Percentiles rank a stretch among this genome's conserved stretches.
Evolutionary conservation across 2,888 invertebrate species (phyloP).

Genomic region (Lamproptera curius): DNA sequence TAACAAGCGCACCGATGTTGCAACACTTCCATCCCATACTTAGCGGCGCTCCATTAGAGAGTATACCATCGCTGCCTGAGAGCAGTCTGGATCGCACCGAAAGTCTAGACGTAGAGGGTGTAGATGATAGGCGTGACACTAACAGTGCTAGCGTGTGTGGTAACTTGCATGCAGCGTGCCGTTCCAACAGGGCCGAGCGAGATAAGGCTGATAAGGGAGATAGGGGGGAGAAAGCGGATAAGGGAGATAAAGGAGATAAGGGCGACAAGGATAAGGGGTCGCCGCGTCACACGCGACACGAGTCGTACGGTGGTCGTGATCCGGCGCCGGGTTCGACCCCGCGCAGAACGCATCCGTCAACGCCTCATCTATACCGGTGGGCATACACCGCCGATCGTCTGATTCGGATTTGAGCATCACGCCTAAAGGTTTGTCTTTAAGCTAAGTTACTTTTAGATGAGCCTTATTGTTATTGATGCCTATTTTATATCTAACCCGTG

Average conservation of each 20-base stretch:
- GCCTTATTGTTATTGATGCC: no score
- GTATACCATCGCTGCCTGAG: constrained; percentile 66
- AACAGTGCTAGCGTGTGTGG: constrained; percentile 73
- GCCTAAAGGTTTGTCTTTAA: constrained; percentile 88
- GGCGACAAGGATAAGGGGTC: constrained; percentile 54
- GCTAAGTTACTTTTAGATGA: no score
- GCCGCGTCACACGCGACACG: constrained; percentile 74
- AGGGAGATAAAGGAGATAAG: constrained; percentile 48
- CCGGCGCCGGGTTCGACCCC: constrained; percentile 47
- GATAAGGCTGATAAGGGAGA: no score
- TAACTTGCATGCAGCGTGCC: constrained; percentile 77
- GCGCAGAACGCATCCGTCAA: constrained; percentile 56
- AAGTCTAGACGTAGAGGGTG: constrained; percentile 52
- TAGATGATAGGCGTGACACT: constrained; percentile 39
- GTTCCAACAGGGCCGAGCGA: constrained; percentile 62
- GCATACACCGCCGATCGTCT: constrained; percentile 89
- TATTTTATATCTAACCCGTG: no score
- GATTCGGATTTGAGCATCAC: constrained; percentile 96
- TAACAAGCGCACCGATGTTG: constrained; percentile 48
- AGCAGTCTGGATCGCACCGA: constrained; percentile 51
- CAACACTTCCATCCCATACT: constrained; percentile 60
- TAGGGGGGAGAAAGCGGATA: constrained; percentile 48
- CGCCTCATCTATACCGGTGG: constrained; percentile 69
- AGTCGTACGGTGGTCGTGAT: constrained; percentile 73
- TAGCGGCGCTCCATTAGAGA: constrained; percentile 57